Evolutionary conservation across 2,113 vertebrate genomes (phyloP).

Genomic region (Taxidea taxus): DNA sequence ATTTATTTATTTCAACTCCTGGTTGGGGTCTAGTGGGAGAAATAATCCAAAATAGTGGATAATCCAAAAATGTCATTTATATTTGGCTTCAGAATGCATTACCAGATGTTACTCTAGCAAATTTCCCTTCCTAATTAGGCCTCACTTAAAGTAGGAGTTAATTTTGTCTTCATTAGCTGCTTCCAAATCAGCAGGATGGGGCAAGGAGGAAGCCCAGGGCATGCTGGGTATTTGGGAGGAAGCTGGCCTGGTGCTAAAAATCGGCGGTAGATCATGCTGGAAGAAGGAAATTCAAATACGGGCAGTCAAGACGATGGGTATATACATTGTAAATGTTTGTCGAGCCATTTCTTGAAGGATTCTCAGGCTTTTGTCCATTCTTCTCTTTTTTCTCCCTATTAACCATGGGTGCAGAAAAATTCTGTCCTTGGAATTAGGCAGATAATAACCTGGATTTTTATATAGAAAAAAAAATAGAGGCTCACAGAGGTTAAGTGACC

Average conservation of each 20-base stretch:
- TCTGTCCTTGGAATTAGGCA: not conserved
- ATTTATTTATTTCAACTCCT: slow-evolving; percentile 49
- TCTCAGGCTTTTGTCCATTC: not conserved
- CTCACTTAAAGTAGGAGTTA: slow-evolving; percentile 76
- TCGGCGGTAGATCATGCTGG: not conserved
- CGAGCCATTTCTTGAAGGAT: slow-evolving; percentile 18
- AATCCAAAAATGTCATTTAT: slow-evolving; percentile 76
- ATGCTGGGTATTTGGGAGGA: slow-evolving; percentile 59
- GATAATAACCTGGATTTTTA: slow-evolving; percentile 34
- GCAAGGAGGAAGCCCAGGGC: slow-evolving; percentile 52
- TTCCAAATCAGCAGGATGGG: slow-evolving; percentile 69
- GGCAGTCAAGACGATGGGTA: not conserved
- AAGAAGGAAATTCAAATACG: slow-evolving; percentile 3
- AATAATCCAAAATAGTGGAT: slow-evolving; percentile 70
- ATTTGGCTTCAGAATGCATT: slow-evolving; percentile 73
- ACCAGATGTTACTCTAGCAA: slow-evolving; percentile 75
- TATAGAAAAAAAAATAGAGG: not conserved
- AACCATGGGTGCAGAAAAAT: not conserved
- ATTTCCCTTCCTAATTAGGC: slow-evolving; percentile 76
- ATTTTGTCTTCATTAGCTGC: slow-evolving; percentile 74
- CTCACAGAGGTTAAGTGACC: slow-evolving; percentile 37
- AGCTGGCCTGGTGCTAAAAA: slow-evolving; percentile 33
- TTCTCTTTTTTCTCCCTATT: not conserved
- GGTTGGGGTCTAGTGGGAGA: slow-evolving; percentile 19
- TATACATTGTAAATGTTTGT: not conserved